A percentile compares a stretch with the other conserved stretches of the same genome.
phyloP scores from a whole-genome alignment of 2,113 vertebrate genomes.

The Progne subis region DNA sequence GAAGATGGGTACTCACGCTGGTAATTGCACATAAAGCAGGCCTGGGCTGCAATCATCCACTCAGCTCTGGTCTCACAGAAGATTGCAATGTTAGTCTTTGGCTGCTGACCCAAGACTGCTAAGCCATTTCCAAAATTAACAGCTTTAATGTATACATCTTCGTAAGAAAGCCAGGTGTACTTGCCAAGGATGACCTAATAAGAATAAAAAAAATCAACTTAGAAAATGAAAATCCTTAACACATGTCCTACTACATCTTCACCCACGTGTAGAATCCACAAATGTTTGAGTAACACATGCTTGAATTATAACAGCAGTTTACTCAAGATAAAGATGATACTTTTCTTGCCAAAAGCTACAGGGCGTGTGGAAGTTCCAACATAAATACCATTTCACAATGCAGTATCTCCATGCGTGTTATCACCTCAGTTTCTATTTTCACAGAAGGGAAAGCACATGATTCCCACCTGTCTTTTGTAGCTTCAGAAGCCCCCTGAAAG shows the following conservation, averaged over 20 bases:
- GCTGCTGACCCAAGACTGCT: constrained; percentile 84
- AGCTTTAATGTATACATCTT: constrained; percentile 80
- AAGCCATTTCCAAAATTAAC: constrained; percentile 87
- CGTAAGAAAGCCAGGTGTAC: constrained; percentile 89
- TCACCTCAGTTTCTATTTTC: not conserved
- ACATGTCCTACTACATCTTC: not conserved
- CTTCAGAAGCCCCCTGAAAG: not conserved
- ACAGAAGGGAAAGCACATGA: not conserved
- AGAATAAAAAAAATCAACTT: constrained; percentile 2
- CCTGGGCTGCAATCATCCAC: constrained; percentile 91
- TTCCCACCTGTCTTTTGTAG: not conserved
- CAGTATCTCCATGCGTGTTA: fast-evolving
- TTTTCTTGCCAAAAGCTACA: not conserved
- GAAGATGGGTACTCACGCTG: constrained; percentile 78
- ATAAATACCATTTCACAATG: not conserved
- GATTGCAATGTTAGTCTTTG: constrained; percentile 90
- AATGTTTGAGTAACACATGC: not conserved
- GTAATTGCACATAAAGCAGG: constrained; percentile 94
- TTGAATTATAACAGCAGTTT: not conserved
- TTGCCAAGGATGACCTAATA: constrained; percentile 89
- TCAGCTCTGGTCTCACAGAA: constrained; percentile 95
- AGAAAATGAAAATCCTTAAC: not conserved
- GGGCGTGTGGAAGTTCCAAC: not conserved
- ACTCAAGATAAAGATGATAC: not conserved
- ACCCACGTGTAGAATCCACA: not conserved